Evolutionary conservation across 2,888 invertebrate genomes (phyloP), one percentile per base, ranked within the genome.

Genomic region (Mythimna loreyi): DNA sequence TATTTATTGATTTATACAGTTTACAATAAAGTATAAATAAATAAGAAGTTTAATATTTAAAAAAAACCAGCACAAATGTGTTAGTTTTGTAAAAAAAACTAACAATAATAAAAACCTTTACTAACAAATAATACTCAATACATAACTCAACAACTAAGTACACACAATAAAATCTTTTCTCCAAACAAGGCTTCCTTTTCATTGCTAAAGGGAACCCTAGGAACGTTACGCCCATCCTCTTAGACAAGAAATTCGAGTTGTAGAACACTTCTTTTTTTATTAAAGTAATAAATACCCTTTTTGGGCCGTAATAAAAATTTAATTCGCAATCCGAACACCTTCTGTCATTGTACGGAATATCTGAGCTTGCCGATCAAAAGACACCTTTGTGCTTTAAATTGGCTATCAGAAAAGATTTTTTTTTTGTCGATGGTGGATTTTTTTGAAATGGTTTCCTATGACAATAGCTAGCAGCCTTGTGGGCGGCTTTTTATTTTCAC

Each of bases 231-330:
- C 40, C 55, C 43, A 28, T n/a, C 19, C 28, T 53, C 47, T 45
- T 56, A 49, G 19, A 19, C 45, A 62, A 75, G 57, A 67, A 81
- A 75, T 61, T 52, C 49, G 57, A 72, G 67, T 56, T 69, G 53
- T 59, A 58, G 81, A 66, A 67, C 67, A 65, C 56, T 75, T 74
- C 71, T 43, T 13, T 53, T 74, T 82, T 78, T 82, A 84, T 80
- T 80, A 72, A 85, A 75, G 83, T 65, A 83, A 83, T 85, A 78
- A 78, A 84, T 80, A 84, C 83, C 78, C 73, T 84, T 78, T 80
- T 64, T 50, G 64, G 49, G 59, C 25, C 30, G 69, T 78, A 77
- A 84, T 85, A 84, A 85, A 85, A 85, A 72, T 75, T 80, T 85
- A 85, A 85, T 84, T 85, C 62, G 56, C 67, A 21, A 65, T 68